These are phyloP conservation scores for Corythornis vintsioides DNA, from an alignment of 2,113 vertebrate genomes.

Conservation along the genomic window DNA sequence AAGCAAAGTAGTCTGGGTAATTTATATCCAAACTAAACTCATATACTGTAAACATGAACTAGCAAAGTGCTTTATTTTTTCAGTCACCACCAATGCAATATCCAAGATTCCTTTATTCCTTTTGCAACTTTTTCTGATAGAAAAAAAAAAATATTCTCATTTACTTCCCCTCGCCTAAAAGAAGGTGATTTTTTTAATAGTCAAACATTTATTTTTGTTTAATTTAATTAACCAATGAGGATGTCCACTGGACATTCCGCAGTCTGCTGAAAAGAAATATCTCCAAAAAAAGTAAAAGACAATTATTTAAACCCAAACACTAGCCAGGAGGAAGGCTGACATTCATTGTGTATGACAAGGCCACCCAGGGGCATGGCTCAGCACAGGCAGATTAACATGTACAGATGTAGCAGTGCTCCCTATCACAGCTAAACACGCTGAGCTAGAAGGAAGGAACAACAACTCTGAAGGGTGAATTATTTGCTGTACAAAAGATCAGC, in stretches of 20 bases:
- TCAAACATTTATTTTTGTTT: not conserved
- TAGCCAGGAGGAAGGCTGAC: conserved; percentile 31
- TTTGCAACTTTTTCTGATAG: not conserved
- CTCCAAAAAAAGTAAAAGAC: conserved; percentile 17
- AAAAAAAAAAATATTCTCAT: not conserved
- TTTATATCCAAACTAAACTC: not conserved
- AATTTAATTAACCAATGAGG: not conserved
- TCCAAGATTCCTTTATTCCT: not conserved
- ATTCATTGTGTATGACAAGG: conserved; percentile 60
- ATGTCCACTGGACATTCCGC: not conserved
- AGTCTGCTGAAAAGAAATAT: conserved; percentile 11
- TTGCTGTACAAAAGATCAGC: not conserved
- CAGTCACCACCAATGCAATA: not conserved
- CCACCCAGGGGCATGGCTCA: conserved; percentile 66
- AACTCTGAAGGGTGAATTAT: not conserved
- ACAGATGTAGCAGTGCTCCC: conserved; percentile 38
- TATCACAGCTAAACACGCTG: conserved; percentile 11
- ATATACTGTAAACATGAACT: not conserved
- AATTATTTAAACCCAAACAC: conserved; percentile 35
- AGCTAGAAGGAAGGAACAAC: not conserved
- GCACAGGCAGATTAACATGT: conserved; percentile 49
- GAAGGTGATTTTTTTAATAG: not conserved
- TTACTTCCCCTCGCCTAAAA: not conserved
- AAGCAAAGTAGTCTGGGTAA: not conserved
- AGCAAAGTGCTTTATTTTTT: not conserved